Conservation (phyloP, 2,888 invertebrate genomes). For the Prosapia bicincta region DNA sequence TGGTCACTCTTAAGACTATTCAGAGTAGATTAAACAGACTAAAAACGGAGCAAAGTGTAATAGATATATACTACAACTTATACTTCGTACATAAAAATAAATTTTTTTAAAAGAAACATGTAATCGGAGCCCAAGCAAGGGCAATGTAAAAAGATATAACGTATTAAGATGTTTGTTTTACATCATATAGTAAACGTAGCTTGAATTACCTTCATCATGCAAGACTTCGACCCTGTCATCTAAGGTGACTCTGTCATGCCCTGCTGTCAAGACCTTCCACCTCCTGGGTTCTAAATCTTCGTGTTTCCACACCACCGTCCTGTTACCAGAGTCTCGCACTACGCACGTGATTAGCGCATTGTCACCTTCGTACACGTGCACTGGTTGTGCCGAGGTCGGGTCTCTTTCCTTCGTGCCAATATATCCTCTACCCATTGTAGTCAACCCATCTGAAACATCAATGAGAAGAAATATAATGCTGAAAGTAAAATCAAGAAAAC, state of each 20-base stretch:
- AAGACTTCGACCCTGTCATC: conserved; percentile 69
- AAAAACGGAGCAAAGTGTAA: no score
- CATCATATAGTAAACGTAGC: no score
- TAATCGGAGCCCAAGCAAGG: no score
- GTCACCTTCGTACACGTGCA: conserved; percentile 64
- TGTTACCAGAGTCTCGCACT: conserved; percentile 64
- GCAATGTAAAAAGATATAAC: no score
- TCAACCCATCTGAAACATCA: background rate
- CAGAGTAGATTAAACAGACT: no score
- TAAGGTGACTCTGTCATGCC: conserved; percentile 67
- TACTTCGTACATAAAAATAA: no score
- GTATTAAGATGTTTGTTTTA: no score
- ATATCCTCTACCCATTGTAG: background rate
- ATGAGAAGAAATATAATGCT: no score
- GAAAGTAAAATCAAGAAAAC: no score
- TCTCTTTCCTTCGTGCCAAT: background rate
- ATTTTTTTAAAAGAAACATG: no score
- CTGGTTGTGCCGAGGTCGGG: conserved; percentile 45
- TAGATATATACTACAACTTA: no score
- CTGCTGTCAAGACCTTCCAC: conserved; percentile 65
- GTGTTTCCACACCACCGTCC: conserved; percentile 74
- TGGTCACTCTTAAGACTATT: no score
- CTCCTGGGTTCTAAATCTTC: conserved; percentile 56
- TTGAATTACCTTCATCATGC: conserved; percentile 69
- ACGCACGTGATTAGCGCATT: conserved; percentile 80